Percentiles rank a stretch among this genome's conserved stretches.
Evolutionary conservation across 2,888 invertebrate genomes (phyloP).

Genomic region (Bombyx huttoni): DNA sequence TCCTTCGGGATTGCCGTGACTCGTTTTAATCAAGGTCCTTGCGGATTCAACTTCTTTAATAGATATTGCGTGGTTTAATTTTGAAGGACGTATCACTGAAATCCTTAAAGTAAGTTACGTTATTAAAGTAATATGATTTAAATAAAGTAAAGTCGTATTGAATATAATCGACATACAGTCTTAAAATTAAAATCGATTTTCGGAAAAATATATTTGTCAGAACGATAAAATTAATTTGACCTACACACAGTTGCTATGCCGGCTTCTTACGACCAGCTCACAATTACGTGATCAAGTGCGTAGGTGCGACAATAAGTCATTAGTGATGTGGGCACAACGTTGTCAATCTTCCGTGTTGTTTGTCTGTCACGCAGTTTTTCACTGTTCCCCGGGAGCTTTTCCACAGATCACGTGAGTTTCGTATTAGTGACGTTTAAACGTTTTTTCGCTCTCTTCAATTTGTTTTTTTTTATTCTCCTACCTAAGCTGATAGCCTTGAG

Average conservation of each 20-base stretch:
- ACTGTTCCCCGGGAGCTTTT: constrained; percentile 18
- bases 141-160: too few relatives aligned
- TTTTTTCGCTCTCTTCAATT: constrained; percentile 38
- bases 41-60: constrained; percentile 1
- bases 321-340: constrained; percentile 19
- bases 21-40: constrained; percentile 27
- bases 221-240: background rate
- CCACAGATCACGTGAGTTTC: constrained; percentile 15
- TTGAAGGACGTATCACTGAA: background rate
- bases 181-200: too few relatives aligned
- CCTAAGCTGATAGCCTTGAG: too few relatives aligned
- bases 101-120: too few relatives aligned
- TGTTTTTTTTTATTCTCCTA: too few relatives aligned
- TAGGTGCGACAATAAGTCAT: constrained; percentile 30
- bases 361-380: constrained; percentile 14
- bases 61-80: background rate
- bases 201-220: background rate
- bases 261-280: background rate
- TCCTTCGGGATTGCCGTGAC: constrained; percentile 19
- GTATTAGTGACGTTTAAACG: constrained; percentile 16
- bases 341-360: constrained; percentile 16
- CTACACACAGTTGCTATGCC: background rate
- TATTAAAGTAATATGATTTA: too few relatives aligned
- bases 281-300: constrained; percentile 10
- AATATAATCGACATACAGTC: too few relatives aligned